Percentiles rank a stretch among this genome's conserved stretches.
phyloP scores from a whole-genome alignment of 2,797 vertebrate species.

The Sarcoramphus papa region DNA sequence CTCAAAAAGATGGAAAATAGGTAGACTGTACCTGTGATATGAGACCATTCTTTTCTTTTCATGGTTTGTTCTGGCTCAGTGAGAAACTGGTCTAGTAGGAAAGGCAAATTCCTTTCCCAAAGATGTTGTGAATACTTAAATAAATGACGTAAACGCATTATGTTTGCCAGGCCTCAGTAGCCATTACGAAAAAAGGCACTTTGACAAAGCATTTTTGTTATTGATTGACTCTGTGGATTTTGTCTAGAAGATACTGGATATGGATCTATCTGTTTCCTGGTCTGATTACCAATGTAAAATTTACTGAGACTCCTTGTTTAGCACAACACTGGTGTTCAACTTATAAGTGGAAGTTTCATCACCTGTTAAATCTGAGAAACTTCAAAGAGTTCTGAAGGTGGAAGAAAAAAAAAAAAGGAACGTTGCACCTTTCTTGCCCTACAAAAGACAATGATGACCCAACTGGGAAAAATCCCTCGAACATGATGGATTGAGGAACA shows the following conservation, averaged over 20 bases:
- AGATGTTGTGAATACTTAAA: not conserved
- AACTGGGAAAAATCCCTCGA: not conserved
- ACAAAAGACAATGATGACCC: not conserved
- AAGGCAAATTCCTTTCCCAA: not conserved
- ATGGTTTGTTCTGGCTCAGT: not conserved
- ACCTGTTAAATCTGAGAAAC: not conserved
- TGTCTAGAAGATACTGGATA: not conserved
- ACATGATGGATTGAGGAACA: not conserved
- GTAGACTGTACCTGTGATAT: not conserved
- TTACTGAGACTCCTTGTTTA: not conserved
- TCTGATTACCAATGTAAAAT: not conserved
- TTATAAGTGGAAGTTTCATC: not conserved
- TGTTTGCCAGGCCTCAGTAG: not conserved
- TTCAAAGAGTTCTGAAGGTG: not conserved
- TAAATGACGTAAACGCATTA: not conserved
- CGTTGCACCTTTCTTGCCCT: not conserved
- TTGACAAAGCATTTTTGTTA: not conserved
- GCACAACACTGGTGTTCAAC: not conserved
- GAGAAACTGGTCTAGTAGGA: not conserved
- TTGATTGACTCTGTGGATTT: not conserved
- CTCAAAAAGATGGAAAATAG: not conserved
- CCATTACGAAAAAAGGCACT: not conserved
- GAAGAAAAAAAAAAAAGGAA: rapidly evolving
- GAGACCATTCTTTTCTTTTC: not conserved
- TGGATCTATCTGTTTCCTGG: not conserved